Evolutionary conservation across 35 echinoderm and acorn worm genomes (phyloP), one percentile per base, ranked within the genome.

Genomic region (Hemicentrotus pulcherrimus): DNA sequence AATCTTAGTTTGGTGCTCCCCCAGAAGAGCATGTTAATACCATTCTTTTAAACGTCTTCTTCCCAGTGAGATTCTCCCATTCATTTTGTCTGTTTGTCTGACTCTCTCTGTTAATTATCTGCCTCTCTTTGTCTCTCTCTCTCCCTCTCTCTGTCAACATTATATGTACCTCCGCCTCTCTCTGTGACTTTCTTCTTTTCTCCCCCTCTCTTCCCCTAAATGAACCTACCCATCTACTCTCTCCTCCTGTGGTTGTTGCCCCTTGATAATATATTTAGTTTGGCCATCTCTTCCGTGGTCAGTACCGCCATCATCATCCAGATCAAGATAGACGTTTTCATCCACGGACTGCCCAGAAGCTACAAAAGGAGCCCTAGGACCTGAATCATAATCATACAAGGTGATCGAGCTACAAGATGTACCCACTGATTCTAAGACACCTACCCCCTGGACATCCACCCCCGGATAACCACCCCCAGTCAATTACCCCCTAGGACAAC

Each of bases 321-420:
- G 31, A 45, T 90, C 88, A 19, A 47, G 32, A 47, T 90, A 90
- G 32, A 47, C 88, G 2, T 90, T 32, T 19, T 5, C 32, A 24
- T 90, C 32, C 12, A 90, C 88, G 24, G 88, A 90, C 88, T 35
- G 88, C 12, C 88, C 88, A 16, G 88, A 90, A 11, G 88, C 88
- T 28, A 47, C 88, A 24, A 45, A 33, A 15, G 88, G 88, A 90
- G 88, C 88, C 32, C 31, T 15, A 35, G 88, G 88, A 45, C 88
- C 88, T 90, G 32, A 31, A 33, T 78, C 18, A 28, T 28, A 5
- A 0, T 41, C 35, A 41, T 41, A 41, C 35, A 41, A 41, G 35
- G 35, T 41, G 35, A 41, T 41, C n/a, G 9, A 55, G 50, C 9
- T 11, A 2, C 10, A 15, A 55, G 15, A 55, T 10, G 50, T 55